Evolutionary conservation across 2,797 vertebrate species (phyloP).

Genomic region (Okamejei kenojei): DNA sequence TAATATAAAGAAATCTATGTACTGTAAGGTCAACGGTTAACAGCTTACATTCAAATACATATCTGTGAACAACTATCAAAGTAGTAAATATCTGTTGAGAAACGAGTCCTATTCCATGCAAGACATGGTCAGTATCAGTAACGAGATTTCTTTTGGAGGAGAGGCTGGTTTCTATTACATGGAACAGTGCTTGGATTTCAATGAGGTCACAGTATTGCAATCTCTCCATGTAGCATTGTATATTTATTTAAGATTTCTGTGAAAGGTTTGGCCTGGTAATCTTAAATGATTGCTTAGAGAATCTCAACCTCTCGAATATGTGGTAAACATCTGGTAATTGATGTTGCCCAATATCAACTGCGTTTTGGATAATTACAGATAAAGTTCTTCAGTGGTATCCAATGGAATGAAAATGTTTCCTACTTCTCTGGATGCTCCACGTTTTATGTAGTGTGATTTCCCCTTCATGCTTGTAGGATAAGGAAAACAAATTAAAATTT

Average conservation of each 20-base stretch:
- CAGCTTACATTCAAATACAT: background rate
- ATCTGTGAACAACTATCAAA: background rate
- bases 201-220: too few species aligned
- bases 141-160: background rate
- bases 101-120: background rate
- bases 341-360: background rate
- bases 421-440: background rate
- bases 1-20: background rate
- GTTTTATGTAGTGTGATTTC: background rate
- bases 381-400: background rate
- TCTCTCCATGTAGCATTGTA: background rate
- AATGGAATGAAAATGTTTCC: background rate
- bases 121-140: background rate
- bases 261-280: background rate
- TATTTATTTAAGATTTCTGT: background rate
- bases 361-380: background rate
- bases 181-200: background rate
- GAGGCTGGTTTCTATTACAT: slow-evolving; percentile 3
- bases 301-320: background rate
- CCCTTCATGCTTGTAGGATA: background rate
- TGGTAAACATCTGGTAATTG: background rate
- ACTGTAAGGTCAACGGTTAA: background rate
- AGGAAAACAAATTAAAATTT: too few species aligned
- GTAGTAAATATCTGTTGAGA: background rate
- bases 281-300: background rate